Evolutionary conservation across 2,113 vertebrate genomes (phyloP).

Genomic region (Seriola dumerili): DNA sequence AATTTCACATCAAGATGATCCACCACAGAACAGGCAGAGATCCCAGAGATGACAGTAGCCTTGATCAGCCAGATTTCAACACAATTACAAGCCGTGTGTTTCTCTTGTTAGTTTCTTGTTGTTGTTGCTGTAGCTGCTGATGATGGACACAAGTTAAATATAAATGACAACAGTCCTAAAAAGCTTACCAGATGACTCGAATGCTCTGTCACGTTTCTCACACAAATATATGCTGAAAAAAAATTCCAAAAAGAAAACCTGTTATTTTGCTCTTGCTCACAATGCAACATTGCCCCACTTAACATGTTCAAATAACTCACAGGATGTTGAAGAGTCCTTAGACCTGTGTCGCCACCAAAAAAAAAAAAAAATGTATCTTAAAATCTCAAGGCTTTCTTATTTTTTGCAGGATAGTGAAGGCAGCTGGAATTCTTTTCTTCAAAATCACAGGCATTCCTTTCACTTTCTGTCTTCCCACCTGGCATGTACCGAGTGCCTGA

Average conservation of each 20-base stretch:
- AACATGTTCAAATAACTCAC: background rate
- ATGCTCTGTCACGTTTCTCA: background rate
- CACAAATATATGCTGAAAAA: too few species aligned
- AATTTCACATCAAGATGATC: background rate
- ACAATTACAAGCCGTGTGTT: background rate
- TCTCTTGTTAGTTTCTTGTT: background rate
- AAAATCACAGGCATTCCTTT: background rate
- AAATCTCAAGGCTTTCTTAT: slow-evolving; percentile 23
- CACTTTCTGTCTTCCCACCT: background rate
- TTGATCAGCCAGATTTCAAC: background rate
- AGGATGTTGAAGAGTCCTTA: slow-evolving; percentile 5
- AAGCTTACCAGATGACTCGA: background rate
- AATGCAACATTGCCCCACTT: background rate
- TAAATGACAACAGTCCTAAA: background rate
- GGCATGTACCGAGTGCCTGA: background rate
- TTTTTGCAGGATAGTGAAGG: background rate
- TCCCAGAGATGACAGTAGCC: background rate
- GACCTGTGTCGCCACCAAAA: background rate
- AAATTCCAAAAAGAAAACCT: background rate
- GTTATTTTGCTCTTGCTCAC: background rate
- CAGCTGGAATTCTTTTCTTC: background rate
- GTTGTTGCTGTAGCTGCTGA: background rate
- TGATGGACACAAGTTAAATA: background rate
- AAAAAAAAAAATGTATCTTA: background rate
- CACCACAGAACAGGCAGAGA: background rate